Evolutionary conservation across 2,113 vertebrate genomes (phyloP).

Genomic region (Burhinus bistriatus): DNA sequence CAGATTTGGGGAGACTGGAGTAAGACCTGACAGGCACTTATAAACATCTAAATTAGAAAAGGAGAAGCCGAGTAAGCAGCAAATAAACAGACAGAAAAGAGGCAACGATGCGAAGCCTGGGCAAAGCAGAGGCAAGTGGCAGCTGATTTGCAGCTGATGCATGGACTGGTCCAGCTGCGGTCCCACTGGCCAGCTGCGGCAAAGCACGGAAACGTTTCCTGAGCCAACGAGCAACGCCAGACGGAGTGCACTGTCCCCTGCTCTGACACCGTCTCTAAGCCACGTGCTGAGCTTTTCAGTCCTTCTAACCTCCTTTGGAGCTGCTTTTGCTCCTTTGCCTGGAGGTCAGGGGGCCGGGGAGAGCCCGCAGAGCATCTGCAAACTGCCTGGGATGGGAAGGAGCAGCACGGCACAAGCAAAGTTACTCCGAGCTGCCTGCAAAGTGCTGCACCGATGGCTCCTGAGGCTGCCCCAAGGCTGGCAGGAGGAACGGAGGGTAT

Average conservation of each 20-base stretch:
- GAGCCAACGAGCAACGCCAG: neutral
- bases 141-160: neutral
- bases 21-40: neutral
- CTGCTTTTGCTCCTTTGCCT: neutral
- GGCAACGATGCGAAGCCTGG: neutral
- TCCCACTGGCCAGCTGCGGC: neutral
- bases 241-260: neutral
- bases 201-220: neutral
- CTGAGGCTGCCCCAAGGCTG: neutral
- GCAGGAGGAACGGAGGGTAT: neutral
- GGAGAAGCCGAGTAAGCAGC: neutral
- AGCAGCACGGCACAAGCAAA: rapidly evolving
- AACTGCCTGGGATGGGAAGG: neutral
- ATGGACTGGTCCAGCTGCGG: rapidly evolving
- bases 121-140: neutral
- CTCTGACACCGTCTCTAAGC: neutral
- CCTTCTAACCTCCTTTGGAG: neutral
- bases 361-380: neutral
- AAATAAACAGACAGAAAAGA: neutral
- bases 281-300: rapidly evolving
- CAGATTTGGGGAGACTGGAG: neutral
- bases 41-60: neutral
- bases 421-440: neutral
- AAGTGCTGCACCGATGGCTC: neutral
- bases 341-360: neutral